Conservation (phyloP, 1,140 invertebrate species). For the Liolophura sinensis region DNA sequence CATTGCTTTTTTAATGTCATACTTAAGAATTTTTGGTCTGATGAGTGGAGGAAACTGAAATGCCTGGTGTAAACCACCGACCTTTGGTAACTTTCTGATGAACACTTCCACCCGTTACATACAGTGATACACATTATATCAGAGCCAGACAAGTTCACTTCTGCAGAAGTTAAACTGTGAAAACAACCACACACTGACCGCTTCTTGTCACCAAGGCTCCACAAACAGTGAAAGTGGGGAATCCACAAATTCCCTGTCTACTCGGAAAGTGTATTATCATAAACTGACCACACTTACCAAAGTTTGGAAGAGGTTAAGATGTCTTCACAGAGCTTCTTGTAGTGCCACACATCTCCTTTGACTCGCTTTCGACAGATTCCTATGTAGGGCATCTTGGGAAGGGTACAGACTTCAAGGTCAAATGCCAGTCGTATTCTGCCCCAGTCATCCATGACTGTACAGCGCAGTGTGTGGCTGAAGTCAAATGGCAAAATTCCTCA, state of each 20-base stretch:
- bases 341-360: slow-evolving; percentile 83
- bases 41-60: too few species aligned
- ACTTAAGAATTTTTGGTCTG: too few species aligned
- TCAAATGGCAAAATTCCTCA: not conserved
- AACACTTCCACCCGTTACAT: too few species aligned
- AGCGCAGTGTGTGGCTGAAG: slow-evolving; percentile 69
- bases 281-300: slow-evolving; percentile 15
- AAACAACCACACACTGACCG: too few species aligned
- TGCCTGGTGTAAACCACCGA: too few species aligned
- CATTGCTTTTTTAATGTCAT: too few species aligned
- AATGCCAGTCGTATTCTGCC: slow-evolving; percentile 68
- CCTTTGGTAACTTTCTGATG: too few species aligned
- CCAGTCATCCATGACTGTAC: slow-evolving; percentile 62
- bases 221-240: not conserved
- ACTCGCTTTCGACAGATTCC: slow-evolving; percentile 78
- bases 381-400: slow-evolving; percentile 61
- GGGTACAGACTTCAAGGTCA: slow-evolving; percentile 78
- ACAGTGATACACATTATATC: too few species aligned
- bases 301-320: slow-evolving; percentile 63
- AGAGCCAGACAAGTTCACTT: too few species aligned
- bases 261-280: not conserved
- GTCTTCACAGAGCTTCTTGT: slow-evolving; percentile 84
- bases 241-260: not conserved
- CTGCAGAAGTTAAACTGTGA: too few species aligned
- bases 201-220: too few species aligned